phyloP scores from a whole-genome alignment of 2,113 vertebrate species.

The Erythrocercus mccallii region DNA sequence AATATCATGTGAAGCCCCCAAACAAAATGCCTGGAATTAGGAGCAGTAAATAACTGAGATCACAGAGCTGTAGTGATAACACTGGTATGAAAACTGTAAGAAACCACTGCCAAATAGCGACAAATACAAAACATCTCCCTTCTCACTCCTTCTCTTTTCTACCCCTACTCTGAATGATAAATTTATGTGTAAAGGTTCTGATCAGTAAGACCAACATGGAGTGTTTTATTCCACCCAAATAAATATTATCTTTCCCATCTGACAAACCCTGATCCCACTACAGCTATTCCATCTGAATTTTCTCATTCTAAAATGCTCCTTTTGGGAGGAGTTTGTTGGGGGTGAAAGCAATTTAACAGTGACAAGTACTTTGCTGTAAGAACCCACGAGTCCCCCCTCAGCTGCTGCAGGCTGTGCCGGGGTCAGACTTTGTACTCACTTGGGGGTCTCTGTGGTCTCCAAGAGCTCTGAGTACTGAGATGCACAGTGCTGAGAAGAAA shows the following conservation, averaged over 20 bases:
- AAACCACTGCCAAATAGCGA: not conserved
- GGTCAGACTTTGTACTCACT: constrained; percentile 79
- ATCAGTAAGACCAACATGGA: not conserved
- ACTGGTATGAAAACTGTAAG: not conserved
- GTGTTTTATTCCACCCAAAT: not conserved
- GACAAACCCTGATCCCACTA: not conserved
- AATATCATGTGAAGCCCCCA: not conserved
- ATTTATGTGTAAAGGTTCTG: not conserved
- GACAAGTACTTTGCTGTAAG: not conserved
- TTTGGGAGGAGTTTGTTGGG: not conserved
- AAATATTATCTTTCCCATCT: not conserved
- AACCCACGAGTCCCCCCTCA: not conserved
- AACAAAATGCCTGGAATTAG: not conserved
- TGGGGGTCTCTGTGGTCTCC: constrained; percentile 97
- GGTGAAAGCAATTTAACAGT: not conserved
- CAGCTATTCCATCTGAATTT: not conserved
- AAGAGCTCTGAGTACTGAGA: constrained; percentile 97
- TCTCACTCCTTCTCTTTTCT: not conserved
- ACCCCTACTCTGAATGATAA: not conserved
- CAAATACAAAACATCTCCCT: not conserved
- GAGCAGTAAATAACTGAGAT: not conserved
- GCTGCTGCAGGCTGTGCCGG: not conserved
- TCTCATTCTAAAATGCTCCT: not conserved
- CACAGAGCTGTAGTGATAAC: not conserved
- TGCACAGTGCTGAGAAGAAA: constrained; percentile 88